A percentile compares a stretch with the other conserved stretches of the same genome.
Evolutionary conservation across 92 coral and sea anemone species (phyloP).

Genomic region (Parazoanthus swiftii): DNA sequence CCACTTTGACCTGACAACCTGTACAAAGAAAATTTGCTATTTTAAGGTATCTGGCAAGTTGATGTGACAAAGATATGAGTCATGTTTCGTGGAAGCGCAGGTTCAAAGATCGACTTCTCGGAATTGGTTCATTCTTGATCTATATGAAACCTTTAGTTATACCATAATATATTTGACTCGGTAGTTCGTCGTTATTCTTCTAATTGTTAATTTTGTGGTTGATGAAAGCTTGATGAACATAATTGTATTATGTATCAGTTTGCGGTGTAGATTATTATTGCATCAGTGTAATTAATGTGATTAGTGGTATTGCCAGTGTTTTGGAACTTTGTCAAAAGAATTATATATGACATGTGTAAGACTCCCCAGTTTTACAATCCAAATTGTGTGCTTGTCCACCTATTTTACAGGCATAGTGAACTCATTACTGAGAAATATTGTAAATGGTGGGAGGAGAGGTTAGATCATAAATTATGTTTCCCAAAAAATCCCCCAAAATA

Average conservation of each 20-base stretch:
- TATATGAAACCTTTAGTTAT: not conserved
- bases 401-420: too few relatives aligned
- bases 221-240: not conserved
- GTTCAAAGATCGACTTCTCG: not conserved
- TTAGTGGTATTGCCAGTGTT: too few relatives aligned
- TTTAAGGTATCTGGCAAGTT: not conserved
- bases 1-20: slow-evolving; percentile 31
- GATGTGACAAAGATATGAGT: not conserved
- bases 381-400: too few relatives aligned
- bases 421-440: too few relatives aligned
- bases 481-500: too few relatives aligned
- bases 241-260: not conserved
- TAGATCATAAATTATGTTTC: too few relatives aligned
- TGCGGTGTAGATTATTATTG: not conserved
- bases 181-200: not conserved
- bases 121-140: not conserved
- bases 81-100: slow-evolving; percentile 1
- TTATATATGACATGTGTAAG: too few relatives aligned
- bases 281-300: too few relatives aligned
- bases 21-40: slow-evolving; percentile 7
- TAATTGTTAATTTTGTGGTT: not conserved
- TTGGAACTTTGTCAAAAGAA: too few relatives aligned
- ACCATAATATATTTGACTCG: too few relatives aligned
- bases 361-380: too few relatives aligned
- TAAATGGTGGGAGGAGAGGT: too few relatives aligned